Evolutionary conservation across 2,797 vertebrate genomes (phyloP).

Genomic region (Manis crassicaudata): DNA sequence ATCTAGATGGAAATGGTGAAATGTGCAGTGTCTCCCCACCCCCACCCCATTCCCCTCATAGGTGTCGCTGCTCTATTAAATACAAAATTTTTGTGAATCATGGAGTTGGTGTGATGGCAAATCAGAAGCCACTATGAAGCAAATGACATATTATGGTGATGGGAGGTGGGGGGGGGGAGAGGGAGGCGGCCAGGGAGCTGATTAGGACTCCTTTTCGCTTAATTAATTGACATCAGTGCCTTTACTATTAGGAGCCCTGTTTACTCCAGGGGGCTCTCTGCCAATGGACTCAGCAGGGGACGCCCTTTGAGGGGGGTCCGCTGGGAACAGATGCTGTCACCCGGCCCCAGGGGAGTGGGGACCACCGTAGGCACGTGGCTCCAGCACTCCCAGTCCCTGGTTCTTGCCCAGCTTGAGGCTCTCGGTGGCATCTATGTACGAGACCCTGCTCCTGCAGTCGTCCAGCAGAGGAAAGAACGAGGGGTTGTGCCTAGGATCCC

Average conservation of each 20-base stretch:
- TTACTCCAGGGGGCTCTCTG: slow-evolving; percentile 43
- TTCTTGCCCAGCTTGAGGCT: background rate
- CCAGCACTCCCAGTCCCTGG: rapidly evolving
- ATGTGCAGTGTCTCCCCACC: slow-evolving; percentile 40
- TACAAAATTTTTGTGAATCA: slow-evolving; percentile 68
- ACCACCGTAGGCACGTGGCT: background rate
- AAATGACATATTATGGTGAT: background rate
- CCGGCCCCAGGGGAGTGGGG: background rate
- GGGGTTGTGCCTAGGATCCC: background rate
- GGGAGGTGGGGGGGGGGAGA: background rate
- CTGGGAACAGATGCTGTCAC: background rate
- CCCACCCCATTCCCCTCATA: slow-evolving; percentile 71
- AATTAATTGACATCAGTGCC: slow-evolving; percentile 62
- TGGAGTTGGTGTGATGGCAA: slow-evolving; percentile 7
- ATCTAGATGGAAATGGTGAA: slow-evolving; percentile 80
- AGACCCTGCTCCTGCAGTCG: background rate
- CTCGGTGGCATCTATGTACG: background rate
- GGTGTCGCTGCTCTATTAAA: slow-evolving; percentile 71
- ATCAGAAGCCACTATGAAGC: slow-evolving; percentile 37
- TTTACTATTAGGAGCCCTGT: slow-evolving; percentile 52
- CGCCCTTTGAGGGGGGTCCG: background rate
- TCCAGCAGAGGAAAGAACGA: background rate
- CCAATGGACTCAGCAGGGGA: too few relatives aligned
- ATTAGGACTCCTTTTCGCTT: slow-evolving; percentile 39
- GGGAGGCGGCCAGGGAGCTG: background rate